Conservation (phyloP, 2,888 invertebrate species). For the Tethea ocularis region DNA sequence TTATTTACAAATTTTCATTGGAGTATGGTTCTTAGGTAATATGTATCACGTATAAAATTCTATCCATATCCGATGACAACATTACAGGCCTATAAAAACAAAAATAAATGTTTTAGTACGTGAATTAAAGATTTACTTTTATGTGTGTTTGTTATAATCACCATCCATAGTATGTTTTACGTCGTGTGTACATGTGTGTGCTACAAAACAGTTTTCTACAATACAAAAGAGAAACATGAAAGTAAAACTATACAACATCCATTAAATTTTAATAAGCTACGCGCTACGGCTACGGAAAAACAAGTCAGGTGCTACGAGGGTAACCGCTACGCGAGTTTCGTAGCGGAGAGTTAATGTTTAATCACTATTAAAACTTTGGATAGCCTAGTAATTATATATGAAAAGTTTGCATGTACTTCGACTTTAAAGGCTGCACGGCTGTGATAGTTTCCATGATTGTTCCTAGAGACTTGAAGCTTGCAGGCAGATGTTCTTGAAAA, state of each 20-base stretch:
- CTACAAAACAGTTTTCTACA: no score
- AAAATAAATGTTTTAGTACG: no score
- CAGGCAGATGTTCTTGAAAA: background rate
- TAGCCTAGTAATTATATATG: background rate
- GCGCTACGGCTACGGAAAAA: background rate
- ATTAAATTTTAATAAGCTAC: background rate
- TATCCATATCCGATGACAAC: no score
- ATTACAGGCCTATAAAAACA: no score
- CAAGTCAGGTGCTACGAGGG: background rate
- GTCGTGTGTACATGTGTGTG: no score
- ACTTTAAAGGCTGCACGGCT: background rate
- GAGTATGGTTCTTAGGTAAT: no score
- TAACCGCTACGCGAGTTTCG: slow-evolving; percentile 3
- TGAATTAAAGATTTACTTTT: no score
- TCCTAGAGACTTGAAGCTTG: background rate
- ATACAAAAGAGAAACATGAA: background rate
- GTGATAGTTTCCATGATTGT: background rate
- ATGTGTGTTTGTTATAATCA: no score
- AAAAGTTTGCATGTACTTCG: background rate
- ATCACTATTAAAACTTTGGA: background rate
- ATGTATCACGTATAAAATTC: no score
- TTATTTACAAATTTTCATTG: no score
- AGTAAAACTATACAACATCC: background rate
- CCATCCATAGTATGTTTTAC: no score
- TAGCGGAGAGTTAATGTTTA: background rate